Evolutionary conservation across 2,113 vertebrate genomes (phyloP).

Genomic region (Ifrita kowaldi): DNA sequence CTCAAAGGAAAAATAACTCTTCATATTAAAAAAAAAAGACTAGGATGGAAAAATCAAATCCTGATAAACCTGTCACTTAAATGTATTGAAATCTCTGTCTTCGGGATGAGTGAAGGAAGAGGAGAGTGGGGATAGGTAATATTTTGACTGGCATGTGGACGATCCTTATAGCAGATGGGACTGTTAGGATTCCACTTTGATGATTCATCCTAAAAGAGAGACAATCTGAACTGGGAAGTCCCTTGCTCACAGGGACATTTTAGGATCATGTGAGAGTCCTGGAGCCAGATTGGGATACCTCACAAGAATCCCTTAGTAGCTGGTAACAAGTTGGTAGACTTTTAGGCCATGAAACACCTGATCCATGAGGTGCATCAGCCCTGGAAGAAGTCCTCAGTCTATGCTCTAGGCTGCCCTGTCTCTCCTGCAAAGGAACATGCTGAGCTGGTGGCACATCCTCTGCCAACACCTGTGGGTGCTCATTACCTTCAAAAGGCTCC

Average conservation of each 20-base stretch:
- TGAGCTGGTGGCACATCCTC: neutral
- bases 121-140: neutral
- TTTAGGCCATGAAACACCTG: neutral
- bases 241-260: neutral
- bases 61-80: neutral
- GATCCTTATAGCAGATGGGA: neutral
- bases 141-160: neutral
- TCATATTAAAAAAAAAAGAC: neutral
- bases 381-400: neutral
- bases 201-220: neutral
- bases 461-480: no score
- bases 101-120: neutral
- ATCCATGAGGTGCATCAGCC: neutral
- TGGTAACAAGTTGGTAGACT: rapidly evolving
- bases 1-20: neutral
- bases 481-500: neutral
- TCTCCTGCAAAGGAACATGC: neutral
- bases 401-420: neutral
- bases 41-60: neutral
- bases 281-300: rapidly evolving
- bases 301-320: neutral
- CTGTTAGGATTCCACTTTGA: neutral
- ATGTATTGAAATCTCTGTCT: neutral
- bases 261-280: neutral
- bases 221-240: neutral